phyloP scores from a whole-genome alignment of 2,113 vertebrate species.

The Channa argus region DNA sequence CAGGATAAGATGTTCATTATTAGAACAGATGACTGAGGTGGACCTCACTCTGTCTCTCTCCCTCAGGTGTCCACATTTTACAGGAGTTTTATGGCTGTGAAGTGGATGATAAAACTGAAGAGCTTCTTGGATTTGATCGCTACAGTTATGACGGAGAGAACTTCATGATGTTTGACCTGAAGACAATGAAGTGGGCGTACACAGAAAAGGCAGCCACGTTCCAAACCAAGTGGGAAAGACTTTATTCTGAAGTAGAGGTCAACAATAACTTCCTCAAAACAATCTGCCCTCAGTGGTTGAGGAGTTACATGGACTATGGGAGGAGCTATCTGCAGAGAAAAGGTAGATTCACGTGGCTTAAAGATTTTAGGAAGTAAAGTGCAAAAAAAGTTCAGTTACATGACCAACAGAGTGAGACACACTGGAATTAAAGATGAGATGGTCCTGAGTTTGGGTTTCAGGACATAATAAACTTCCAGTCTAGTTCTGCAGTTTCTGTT shows the following conservation, averaged over 20 bases:
- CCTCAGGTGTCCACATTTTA: background rate
- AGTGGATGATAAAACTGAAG: background rate
- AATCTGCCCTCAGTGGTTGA: constrained; percentile 41
- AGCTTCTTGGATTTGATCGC: background rate
- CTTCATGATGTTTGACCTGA: constrained; percentile 35
- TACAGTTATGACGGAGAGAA: constrained; percentile 27
- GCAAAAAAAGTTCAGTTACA: no score
- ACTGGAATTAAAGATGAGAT: no score
- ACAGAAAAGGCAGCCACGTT: no score
- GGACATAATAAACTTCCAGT: no score
- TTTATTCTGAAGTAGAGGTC: accelerated
- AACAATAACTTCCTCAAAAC: background rate
- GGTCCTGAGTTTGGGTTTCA: no score
- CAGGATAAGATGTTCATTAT: no score
- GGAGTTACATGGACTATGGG: constrained; percentile 11
- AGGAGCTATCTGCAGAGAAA: background rate
- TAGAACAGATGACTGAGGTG: no score
- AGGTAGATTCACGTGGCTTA: constrained; percentile 12
- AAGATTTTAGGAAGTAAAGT: no score
- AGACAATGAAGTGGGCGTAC: background rate
- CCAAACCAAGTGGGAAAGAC: background rate
- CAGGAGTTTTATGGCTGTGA: background rate
- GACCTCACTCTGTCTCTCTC: background rate
- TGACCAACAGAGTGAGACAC: no score
- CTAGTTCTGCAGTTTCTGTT: no score